phyloP scores from a whole-genome alignment of 2,888 invertebrate genomes.

The Eumerus sabulonum region DNA sequence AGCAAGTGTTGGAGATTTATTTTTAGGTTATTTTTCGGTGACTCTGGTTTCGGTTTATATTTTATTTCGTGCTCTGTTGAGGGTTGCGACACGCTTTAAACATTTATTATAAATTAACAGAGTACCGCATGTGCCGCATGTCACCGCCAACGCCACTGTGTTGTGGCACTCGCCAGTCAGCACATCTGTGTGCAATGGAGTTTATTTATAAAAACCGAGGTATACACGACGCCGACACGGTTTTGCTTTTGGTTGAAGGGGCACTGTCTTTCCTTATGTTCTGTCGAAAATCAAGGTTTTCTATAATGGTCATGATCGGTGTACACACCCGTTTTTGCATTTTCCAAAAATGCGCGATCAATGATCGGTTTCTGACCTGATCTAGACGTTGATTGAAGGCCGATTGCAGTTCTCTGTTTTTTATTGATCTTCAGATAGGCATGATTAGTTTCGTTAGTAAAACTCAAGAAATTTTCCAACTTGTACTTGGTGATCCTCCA shows the following conservation, averaged over 20 bases:
- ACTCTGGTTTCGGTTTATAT: background rate
- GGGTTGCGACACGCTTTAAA: slow-evolving; percentile 66
- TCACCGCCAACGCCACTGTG: slow-evolving; percentile 30
- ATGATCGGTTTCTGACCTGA: no score
- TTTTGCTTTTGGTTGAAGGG: background rate
- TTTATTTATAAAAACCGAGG: slow-evolving; percentile 26
- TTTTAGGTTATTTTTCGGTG: slow-evolving; percentile 56
- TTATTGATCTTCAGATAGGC: no score
- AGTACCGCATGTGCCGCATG: slow-evolving; percentile 55
- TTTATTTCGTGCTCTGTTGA: slow-evolving; percentile 2
- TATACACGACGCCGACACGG: background rate
- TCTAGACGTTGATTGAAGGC: no score
- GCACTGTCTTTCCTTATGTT: no score
- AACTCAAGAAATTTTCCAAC: no score
- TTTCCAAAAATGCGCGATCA: no score
- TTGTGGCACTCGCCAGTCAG: slow-evolving; percentile 22
- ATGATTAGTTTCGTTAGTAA: no score
- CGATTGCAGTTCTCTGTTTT: no score
- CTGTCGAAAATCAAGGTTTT: no score
- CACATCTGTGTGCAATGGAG: slow-evolving; percentile 52
- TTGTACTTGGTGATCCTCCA: no score
- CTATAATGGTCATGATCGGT: no score
- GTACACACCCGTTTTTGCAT: no score
- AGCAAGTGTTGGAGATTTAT: slow-evolving; percentile 43
- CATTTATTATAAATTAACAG: slow-evolving; percentile 61